Evolutionary conservation across 2,888 invertebrate species (phyloP).

Genomic region (Thymelicus acteon): DNA sequence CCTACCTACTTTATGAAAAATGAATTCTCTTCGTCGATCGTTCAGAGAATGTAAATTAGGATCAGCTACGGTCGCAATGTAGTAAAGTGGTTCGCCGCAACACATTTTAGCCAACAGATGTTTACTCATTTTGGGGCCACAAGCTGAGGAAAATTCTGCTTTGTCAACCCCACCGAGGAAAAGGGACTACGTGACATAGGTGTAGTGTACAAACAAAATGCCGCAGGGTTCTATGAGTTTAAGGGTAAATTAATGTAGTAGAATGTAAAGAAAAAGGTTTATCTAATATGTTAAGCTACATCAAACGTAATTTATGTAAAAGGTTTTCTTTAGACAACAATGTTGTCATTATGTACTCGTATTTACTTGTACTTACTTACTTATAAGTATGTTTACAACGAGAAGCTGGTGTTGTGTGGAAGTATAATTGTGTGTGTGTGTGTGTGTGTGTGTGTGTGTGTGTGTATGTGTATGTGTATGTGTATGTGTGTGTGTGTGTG

Average conservation of each 20-base stretch:
- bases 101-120: slow-evolving; percentile 28
- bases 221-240: not conserved
- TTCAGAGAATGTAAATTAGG: slow-evolving; percentile 22
- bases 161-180: slow-evolving; percentile 12
- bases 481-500: too few relatives aligned
- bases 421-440: too few relatives aligned
- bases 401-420: too few relatives aligned
- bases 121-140: slow-evolving; percentile 24
- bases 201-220: not conserved
- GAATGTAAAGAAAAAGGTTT: not conserved
- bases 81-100: slow-evolving; percentile 20
- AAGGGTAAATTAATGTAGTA: not conserved
- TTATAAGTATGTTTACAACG: too few relatives aligned
- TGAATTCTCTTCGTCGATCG: not conserved
- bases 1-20: not conserved
- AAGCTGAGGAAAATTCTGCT: slow-evolving; percentile 14
- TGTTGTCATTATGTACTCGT: not conserved
- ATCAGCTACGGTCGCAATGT: slow-evolving; percentile 20
- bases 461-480: too few relatives aligned
- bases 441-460: too few relatives aligned
- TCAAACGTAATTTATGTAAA: not conserved
- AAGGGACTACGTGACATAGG: slow-evolving; percentile 10
- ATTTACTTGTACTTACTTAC: not conserved
- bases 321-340: not conserved
- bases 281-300: not conserved